Base-by-base conservation (phyloP, 2,797 vertebrate genomes). In the Urophycis tenuis region DNA sequence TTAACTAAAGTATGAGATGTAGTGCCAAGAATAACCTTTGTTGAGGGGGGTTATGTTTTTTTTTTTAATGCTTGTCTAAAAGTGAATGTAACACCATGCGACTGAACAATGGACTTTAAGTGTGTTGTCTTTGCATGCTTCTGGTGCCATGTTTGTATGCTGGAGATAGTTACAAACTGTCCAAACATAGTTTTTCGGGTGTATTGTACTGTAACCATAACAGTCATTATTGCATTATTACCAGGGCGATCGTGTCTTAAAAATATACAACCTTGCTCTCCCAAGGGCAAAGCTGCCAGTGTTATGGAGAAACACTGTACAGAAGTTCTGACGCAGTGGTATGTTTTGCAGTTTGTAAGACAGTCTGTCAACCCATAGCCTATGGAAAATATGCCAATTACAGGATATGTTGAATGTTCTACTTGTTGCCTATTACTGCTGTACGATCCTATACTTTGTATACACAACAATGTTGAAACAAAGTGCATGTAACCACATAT, bases 401-500 rank as follows among this genome's bases (percentile, higher is more conserved):
- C 69, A 71, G n/a, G 22, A 32, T 71, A 19, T 82, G 85, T 80
- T 78, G 78, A 85, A 81, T 86, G 83, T 88, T 72, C 45, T n/a
- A 74, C 79, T 74, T 79, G 82, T 88, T 77, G 77, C 83, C 81
- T 83, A 31, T 82, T 81, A 79, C 72, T 82, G 75, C 78, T 82
- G 81, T 85, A 79, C 78, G 85, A 76, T 87, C 73, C 49, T 84
- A 83, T 80, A 79, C 80, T 79, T 80, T 85, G 81, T 90, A 80
- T 85, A 89, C 85, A 87, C 86, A 90, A 79, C 86, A 78, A 78
- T 86, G 85, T 80, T 83, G 79, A 85, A 85, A 84, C 75, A 80
- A 83, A 87, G 83, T 86, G 91, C 87, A 91, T 91, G 91, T 88
- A 80, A 78, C 84, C 79, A 88, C 8, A 79, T 87, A 81, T 86